Base-by-base conservation (phyloP, 1,140 invertebrate species). In the Caenorhabditis inopinata region DNA sequence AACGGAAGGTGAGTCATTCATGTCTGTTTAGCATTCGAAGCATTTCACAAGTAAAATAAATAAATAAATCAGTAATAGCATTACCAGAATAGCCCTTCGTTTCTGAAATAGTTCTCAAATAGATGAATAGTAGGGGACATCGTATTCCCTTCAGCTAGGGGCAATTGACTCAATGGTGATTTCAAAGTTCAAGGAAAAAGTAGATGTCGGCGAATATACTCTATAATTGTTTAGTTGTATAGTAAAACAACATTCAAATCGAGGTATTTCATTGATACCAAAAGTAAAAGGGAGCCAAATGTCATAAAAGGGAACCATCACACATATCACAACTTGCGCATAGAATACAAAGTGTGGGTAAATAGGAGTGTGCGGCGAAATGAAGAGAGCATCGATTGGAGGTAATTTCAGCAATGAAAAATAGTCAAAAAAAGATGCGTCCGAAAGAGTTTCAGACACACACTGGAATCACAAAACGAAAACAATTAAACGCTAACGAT, bases 241-340 rank as follows among this genome's bases (percentile, higher is more conserved):
- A 58, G 23, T 58, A n/a, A 29, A 58, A 58, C 32, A 25, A 25
- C 23, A 32, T 23, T 58, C 25, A 21, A 51, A 51, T 51, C 7
- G 51, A 58, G 51, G 51, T 58, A 58, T 29, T 58, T 58, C 51
- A 58, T 5, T 58, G 51, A 58, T 58, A 58, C n/a, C 7, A 21
- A 58, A 38, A 38, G 58, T 38, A 42, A 68, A 68, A 7, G 38
- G 38, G 38, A 42, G 38, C 6, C 18, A 42, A 38, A 18, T 29
- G 58, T 5, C 18, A 25, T 25, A 9, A 32, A 32, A 16, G 14
- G n/a, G 21, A 21, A n/a, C 58, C 58, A 68, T 42, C 58, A 68
- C 58, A 68, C 58, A 68, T 38, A 68, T 68, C 58, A 68, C 58
- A 68, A 68, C 58, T 68, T 68, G 58, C 58, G 58, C 3, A 68